A percentile compares a stretch with the other conserved stretches of the same genome.
These are phyloP conservation scores for Tachuris rubrigastra DNA, from an alignment of 2,113 vertebrate genomes.

Conservation along the genomic window DNA sequence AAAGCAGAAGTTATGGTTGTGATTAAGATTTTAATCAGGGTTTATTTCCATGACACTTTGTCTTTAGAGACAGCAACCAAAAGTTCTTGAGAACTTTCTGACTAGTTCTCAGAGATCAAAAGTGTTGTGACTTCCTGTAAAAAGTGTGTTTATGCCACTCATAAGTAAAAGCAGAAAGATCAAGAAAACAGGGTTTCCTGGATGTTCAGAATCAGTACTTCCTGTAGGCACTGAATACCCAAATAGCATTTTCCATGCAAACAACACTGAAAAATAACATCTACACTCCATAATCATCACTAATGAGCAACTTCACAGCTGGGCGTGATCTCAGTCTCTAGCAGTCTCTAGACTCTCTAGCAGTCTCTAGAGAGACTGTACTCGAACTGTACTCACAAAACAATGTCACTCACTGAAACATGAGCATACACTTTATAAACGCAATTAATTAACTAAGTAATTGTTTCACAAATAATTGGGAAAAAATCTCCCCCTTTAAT, in stretches of 20 bases:
- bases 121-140: not conserved
- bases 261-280: not conserved
- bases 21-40: not conserved
- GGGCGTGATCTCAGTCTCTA: fast-evolving
- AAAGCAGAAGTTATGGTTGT: not conserved
- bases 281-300: not conserved
- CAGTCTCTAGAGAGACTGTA: not conserved
- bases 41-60: not conserved
- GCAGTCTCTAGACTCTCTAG: too few species aligned
- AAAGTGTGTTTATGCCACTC: not conserved
- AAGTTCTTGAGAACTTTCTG: not conserved
- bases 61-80: not conserved
- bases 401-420: not conserved
- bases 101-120: not conserved
- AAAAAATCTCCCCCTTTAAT: not conserved
- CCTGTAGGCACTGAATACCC: not conserved
- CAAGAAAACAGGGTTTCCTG: not conserved
- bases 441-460: not conserved
- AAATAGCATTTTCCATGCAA: not conserved
- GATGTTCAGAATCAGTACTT: not conserved
- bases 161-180: not conserved
- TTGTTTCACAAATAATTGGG: not conserved
- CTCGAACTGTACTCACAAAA: not conserved
- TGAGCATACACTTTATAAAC: not conserved
- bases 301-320: not conserved